Conservation (phyloP, 2,888 invertebrate genomes). For the Cephus sareptanus region DNA sequence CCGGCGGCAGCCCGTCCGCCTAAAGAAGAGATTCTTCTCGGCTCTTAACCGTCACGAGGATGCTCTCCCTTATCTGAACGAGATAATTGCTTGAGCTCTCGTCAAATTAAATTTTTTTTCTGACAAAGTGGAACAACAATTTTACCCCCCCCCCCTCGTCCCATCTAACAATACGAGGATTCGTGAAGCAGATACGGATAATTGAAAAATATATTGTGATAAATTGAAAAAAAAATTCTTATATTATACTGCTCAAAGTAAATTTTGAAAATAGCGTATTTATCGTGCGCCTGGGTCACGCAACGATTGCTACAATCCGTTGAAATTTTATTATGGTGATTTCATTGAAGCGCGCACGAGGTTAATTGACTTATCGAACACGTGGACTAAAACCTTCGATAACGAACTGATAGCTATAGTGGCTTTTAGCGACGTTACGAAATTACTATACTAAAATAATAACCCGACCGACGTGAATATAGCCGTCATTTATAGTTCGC, state of each 20-base stretch:
- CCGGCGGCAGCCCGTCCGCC: conserved; percentile 44
- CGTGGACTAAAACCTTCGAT: background rate
- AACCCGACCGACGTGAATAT: background rate
- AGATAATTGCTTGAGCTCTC: conserved; percentile 27
- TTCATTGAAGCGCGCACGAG: background rate
- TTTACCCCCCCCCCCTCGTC: background rate
- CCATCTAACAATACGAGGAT: too few species aligned
- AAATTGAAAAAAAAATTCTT: background rate
- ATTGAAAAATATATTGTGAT: background rate
- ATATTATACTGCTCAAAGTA: background rate
- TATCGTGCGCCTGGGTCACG: background rate
- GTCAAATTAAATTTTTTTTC: conserved; percentile 52
- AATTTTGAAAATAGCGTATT: background rate
- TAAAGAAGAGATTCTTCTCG: conserved; percentile 34
- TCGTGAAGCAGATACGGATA: too few species aligned
- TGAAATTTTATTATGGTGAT: background rate
- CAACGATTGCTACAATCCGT: background rate
- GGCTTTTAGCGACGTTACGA: background rate
- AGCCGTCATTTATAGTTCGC: background rate
- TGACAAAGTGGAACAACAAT: conserved; percentile 14
- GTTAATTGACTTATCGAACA: background rate
- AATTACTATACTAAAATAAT: background rate
- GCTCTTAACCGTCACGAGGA: conserved; percentile 19
- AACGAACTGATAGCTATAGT: background rate
- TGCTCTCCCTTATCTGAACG: background rate